These are phyloP conservation scores for Nothoprocta perdicaria DNA, from an alignment of 2,113 vertebrate genomes.

Conservation along the genomic window DNA sequence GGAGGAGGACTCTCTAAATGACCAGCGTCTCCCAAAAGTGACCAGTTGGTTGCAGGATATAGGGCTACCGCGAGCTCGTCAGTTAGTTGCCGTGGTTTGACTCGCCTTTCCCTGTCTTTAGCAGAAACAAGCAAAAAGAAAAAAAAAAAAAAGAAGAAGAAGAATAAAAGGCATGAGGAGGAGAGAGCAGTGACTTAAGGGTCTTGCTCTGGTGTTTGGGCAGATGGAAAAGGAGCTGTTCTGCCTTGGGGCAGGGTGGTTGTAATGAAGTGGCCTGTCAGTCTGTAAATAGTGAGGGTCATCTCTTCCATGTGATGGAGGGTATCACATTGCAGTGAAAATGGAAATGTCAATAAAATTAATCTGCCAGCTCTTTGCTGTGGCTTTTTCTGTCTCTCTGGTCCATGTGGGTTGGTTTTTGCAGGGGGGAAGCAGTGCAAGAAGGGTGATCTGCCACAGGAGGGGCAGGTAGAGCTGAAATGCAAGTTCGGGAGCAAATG, in stretches of 20 bases:
- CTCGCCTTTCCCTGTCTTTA: slow-evolving; percentile 52
- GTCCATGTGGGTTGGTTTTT: slow-evolving; percentile 78
- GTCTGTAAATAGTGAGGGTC: slow-evolving; percentile 97
- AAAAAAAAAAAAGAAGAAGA: background rate
- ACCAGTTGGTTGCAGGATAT: slow-evolving; percentile 16
- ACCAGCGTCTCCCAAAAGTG: background rate
- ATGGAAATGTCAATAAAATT: slow-evolving; percentile 99
- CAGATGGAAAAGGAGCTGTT: slow-evolving; percentile 86
- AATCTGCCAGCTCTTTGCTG: slow-evolving; percentile 97
- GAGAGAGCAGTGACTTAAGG: slow-evolving; percentile 78
- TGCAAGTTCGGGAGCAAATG: slow-evolving; percentile 67
- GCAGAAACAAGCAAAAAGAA: slow-evolving; percentile 56
- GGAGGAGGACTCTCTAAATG: slow-evolving; percentile 38
- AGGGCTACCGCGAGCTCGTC: slow-evolving; percentile 49
- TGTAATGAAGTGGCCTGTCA: slow-evolving; percentile 98
- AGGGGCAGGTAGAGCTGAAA: slow-evolving; percentile 48
- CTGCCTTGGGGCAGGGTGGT: slow-evolving; percentile 88
- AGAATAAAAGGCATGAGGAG: slow-evolving; percentile 32
- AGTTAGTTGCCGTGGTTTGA: slow-evolving; percentile 65
- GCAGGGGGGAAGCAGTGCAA: slow-evolving; percentile 1
- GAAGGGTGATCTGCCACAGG: slow-evolving; percentile 61
- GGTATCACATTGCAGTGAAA: slow-evolving; percentile 98
- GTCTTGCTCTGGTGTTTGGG: slow-evolving; percentile 91
- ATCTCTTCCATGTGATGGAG: slow-evolving; percentile 89
- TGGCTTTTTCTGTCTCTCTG: slow-evolving; percentile 80